Percentiles rank a stretch among this genome's conserved stretches.
Conservation (phyloP, 2,888 invertebrate genomes). For the Agrochola macilenta region DNA sequence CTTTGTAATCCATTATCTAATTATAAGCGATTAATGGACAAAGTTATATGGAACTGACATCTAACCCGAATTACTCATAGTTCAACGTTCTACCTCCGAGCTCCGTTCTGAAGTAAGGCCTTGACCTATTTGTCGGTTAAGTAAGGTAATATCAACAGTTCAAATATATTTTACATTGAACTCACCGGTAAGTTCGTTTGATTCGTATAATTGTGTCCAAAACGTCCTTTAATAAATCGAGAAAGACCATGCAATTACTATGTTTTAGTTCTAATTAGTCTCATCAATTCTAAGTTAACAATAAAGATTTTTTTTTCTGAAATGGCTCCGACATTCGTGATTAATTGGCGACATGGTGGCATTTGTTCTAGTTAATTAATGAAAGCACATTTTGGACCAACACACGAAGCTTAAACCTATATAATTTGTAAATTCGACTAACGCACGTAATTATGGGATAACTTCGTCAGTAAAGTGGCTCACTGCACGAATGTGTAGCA, state of each 20-base stretch:
- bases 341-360: not conserved
- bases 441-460: not conserved
- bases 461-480: conserved; percentile 13
- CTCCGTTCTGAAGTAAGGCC: conserved; percentile 45
- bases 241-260: not conserved
- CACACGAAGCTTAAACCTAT: too few species aligned
- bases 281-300: not conserved
- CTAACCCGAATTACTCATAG: conserved; percentile 57
- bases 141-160: conserved; percentile 43
- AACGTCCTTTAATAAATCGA: not conserved
- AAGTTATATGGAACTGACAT: conserved; percentile 61
- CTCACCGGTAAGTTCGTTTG: not conserved
- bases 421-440: not conserved
- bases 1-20: conserved; percentile 44
- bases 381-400: not conserved
- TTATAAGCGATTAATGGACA: conserved; percentile 55
- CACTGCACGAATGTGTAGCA: conserved; percentile 33
- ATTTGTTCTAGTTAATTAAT: not conserved
- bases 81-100: conserved; percentile 52
- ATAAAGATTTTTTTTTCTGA: not conserved
- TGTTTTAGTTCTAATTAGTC: not conserved
- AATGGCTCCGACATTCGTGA: not conserved
- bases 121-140: conserved; percentile 55
- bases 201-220: not conserved
- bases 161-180: conserved; percentile 23